A percentile compares a stretch with the other conserved stretches of the same genome.
Conservation (phyloP, 2,888 invertebrate species). For the Hyposoter didymator region DNA sequence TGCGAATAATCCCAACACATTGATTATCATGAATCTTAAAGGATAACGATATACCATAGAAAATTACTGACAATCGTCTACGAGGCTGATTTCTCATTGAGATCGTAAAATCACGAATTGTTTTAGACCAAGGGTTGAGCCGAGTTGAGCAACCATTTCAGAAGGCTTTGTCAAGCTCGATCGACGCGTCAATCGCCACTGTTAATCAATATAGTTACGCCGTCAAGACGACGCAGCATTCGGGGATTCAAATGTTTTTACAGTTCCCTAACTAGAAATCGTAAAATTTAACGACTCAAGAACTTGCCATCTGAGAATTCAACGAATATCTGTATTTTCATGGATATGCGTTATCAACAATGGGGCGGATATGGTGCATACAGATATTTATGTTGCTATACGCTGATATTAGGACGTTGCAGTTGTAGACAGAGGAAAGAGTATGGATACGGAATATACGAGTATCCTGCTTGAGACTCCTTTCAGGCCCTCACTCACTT, state of each 20-base stretch:
- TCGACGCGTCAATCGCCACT: neutral
- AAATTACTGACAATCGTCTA: neutral
- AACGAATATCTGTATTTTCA: conserved; percentile 35
- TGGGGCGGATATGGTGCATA: conserved; percentile 29
- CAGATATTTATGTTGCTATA: conserved; percentile 55
- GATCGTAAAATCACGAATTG: neutral
- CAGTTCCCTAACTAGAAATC: conserved; percentile 78
- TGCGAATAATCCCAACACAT: conserved; percentile 79
- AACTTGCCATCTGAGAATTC: conserved; percentile 62
- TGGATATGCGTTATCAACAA: conserved; percentile 15
- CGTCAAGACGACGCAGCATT: neutral
- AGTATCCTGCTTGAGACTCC: conserved; percentile 41
- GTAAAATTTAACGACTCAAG: conserved; percentile 78
- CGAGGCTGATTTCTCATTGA: neutral
- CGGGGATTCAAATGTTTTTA: neutral
- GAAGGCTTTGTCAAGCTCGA: neutral
- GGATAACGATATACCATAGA: neutral
- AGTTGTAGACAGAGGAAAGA: conserved; percentile 39
- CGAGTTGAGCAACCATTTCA: no score
- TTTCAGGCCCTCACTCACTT: conserved; percentile 41
- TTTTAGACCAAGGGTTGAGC: neutral
- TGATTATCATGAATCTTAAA: neutral
- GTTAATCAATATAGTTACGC: neutral
- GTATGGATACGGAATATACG: conserved; percentile 31
- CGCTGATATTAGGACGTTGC: conserved; percentile 41